These are phyloP conservation scores for Promerops cafer DNA, from an alignment of 2,113 vertebrate species.

Conservation along the genomic window DNA sequence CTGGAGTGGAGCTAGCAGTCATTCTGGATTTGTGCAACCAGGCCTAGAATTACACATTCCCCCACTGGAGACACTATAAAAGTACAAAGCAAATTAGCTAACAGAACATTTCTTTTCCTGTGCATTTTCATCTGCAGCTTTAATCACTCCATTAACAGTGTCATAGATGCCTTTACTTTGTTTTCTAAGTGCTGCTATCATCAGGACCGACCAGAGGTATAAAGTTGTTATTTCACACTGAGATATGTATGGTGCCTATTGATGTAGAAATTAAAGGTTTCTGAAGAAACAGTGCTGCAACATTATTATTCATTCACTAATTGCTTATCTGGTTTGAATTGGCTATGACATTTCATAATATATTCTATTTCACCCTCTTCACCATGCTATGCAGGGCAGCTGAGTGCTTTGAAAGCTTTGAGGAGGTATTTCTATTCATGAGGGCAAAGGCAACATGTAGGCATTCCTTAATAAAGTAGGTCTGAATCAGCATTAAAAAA, in stretches of 20 bases:
- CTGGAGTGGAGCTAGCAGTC: neutral
- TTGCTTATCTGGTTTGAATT: conserved; percentile 27
- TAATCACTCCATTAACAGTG: neutral
- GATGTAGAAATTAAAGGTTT: conserved; percentile 55
- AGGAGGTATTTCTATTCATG: conserved; percentile 15
- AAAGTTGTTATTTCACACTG: conserved; percentile 2
- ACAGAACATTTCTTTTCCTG: neutral
- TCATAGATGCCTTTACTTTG: neutral
- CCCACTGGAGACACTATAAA: neutral
- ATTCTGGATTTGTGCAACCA: neutral
- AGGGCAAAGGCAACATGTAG: neutral
- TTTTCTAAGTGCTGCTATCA: neutral
- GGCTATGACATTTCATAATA: conserved; percentile 17
- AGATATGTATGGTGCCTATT: neutral
- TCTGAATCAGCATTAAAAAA: neutral
- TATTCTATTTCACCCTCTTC: conserved; percentile 41
- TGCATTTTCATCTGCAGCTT: neutral
- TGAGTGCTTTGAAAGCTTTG: conserved; percentile 20
- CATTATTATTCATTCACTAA: conserved; percentile 49
- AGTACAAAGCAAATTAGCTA: neutral
- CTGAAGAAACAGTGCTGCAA: conserved; percentile 8
- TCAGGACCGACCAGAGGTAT: neutral
- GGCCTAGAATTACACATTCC: neutral
- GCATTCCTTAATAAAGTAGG: neutral
- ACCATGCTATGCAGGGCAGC: neutral